These are phyloP conservation scores for Tichodroma muraria DNA, from an alignment of 2,113 vertebrate genomes.

Conservation along the genomic window DNA sequence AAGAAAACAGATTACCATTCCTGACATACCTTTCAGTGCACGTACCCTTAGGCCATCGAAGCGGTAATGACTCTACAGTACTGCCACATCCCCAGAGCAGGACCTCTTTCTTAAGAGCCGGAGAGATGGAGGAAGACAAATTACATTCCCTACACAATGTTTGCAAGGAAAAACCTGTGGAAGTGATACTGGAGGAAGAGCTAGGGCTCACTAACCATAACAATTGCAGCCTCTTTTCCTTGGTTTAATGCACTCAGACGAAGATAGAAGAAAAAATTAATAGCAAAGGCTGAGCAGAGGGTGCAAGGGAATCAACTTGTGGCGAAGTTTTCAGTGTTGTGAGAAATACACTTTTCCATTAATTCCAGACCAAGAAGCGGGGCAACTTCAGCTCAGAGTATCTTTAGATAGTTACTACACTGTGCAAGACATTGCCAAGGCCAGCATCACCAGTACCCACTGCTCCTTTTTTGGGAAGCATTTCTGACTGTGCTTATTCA, in stretches of 20 bases:
- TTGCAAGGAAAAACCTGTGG: neutral
- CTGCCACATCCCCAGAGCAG: neutral
- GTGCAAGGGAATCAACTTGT: fast-evolving
- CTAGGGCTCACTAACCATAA: neutral
- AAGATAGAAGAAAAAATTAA: neutral
- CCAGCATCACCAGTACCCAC: neutral
- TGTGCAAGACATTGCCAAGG: neutral
- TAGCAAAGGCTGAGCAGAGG: neutral
- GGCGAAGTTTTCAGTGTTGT: neutral
- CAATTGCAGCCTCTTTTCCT: neutral
- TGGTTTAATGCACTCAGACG: neutral
- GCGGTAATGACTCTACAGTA: neutral
- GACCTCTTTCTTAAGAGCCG: neutral
- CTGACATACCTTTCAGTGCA: neutral
- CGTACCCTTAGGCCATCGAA: neutral
- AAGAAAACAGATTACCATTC: neutral
- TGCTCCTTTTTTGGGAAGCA: neutral
- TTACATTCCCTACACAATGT: neutral
- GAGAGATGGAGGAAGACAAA: neutral
- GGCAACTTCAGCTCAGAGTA: neutral
- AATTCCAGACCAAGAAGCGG: neutral
- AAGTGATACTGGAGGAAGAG: neutral
- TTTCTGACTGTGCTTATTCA: neutral
- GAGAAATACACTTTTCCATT: neutral
- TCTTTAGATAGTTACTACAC: neutral